These are phyloP conservation scores for Ceratoteleas bidentatus DNA, from an alignment of 1,140 invertebrate genomes.

Conservation along the genomic window DNA sequence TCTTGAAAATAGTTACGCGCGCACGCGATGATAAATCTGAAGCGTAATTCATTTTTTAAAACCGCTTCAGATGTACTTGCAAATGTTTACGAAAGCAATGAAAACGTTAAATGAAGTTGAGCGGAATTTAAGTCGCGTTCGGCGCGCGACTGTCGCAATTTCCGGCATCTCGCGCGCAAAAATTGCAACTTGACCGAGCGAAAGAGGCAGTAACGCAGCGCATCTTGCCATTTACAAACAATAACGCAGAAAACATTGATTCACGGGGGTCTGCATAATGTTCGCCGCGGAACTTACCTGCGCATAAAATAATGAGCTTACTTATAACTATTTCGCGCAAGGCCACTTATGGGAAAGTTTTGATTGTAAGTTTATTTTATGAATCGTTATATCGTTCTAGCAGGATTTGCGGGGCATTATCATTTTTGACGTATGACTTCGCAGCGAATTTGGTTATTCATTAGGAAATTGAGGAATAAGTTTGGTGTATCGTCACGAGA, in stretches of 20 bases:
- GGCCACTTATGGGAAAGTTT: conserved; percentile 47
- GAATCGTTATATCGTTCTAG: conserved; percentile 47
- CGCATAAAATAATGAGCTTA: conserved; percentile 53
- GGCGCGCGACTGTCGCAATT: not conserved
- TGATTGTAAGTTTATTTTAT: conserved; percentile 53
- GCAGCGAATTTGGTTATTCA: conserved; percentile 28
- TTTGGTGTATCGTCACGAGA: conserved; percentile 18
- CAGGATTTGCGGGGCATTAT: conserved; percentile 27
- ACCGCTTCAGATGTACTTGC: conserved; percentile 60
- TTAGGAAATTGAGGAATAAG: conserved; percentile 29
- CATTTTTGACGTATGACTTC: conserved; percentile 34
- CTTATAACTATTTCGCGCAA: conserved; percentile 45
- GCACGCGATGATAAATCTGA: conserved; percentile 67
- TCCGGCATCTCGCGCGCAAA: too few relatives aligned
- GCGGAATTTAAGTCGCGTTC: conserved; percentile 37
- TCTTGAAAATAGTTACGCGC: conserved; percentile 66
- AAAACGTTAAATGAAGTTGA: conserved; percentile 61
- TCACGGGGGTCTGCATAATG: conserved; percentile 32
- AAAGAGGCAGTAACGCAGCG: too few relatives aligned
- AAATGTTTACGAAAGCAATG: conserved; percentile 65
- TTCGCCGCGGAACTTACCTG: conserved; percentile 33
- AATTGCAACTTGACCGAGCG: too few relatives aligned
- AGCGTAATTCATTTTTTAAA: conserved; percentile 67
- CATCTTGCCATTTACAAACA: too few relatives aligned
- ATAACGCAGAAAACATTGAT: too few relatives aligned